Conservation (phyloP, 2,113 vertebrate species). For the Microcebus griseorufus region DNA sequence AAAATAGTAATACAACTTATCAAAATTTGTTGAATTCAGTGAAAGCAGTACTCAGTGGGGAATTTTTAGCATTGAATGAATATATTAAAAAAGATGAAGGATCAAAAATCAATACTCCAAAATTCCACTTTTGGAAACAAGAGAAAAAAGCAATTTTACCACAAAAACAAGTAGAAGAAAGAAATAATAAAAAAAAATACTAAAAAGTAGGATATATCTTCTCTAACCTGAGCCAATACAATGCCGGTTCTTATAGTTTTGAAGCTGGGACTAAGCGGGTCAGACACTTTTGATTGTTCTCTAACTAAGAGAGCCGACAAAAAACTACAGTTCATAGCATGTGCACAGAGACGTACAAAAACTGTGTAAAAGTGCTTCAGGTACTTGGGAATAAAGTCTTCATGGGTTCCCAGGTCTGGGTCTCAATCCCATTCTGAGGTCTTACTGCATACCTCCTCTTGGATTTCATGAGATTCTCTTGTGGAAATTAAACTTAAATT, state of each 20-base stretch:
- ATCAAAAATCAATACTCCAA: not conserved
- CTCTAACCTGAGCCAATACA: not conserved
- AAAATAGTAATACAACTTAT: not conserved
- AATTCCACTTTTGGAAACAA: not conserved
- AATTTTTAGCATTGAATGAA: not conserved
- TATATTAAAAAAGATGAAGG: not conserved
- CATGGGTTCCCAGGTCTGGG: not conserved
- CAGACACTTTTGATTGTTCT: not conserved
- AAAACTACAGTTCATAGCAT: not conserved
- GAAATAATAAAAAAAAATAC: not conserved
- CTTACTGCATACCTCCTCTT: not conserved
- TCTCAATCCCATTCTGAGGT: not conserved
- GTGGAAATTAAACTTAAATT: not conserved
- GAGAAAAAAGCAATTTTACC: not conserved
- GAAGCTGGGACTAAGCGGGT: not conserved
- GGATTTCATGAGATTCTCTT: not conserved
- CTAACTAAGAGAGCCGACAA: not conserved
- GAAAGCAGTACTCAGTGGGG: not conserved
- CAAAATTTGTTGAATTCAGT: not conserved
- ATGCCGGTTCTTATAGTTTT: not conserved
- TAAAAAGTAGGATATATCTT: not conserved
- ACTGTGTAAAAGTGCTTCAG: not conserved
- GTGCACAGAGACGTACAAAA: not conserved
- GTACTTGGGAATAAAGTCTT: not conserved
- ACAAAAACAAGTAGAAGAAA: not conserved